Base-by-base conservation (phyloP, 2,888 invertebrate genomes). In the Stenchaetothrips biformis region DNA sequence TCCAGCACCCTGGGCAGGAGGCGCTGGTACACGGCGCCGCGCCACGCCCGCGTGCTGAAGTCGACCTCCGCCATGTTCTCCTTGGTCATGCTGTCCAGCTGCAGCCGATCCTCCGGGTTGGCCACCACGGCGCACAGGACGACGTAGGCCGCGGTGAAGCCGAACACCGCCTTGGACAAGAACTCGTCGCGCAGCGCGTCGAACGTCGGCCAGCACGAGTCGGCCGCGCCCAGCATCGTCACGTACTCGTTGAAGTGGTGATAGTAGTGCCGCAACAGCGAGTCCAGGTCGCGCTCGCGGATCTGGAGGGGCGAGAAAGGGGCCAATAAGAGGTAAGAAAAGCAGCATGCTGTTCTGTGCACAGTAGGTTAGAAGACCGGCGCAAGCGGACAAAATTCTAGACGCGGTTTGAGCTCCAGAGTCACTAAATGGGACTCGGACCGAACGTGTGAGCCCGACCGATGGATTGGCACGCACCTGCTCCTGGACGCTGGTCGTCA, bases 111-210 rank as follows among this genome's bases (percentile, higher is more conserved):
- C 0, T 79, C 81, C 0, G 83, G 82, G 11, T 81, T 80, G 6
- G 83, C 81, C 77, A 84, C 81, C 80, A 84, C 82, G 48, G 83
- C 67, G 16, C 84, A 82, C 21, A 84, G 80, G 16, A 83, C 82
- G 74, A 81, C 81, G 78, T 83, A 81, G 2, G 82, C 81, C 37
- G 82, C 82, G 8, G 83, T 79, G 53, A 84, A 82, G 48, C 84
- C 84, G 79, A 82, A 84, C 78, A 81, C 67, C n/a, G 81, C 77
- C 80, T 83, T 81, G 47, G 81, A 81, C 47, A 83, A 80, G 79
- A 84, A 84, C 67, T 85, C 84, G 27, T 83, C 79, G 21, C 82
- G 81, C 78, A 85, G 79, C 80, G 82, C 82, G 25, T 82, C 82
- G 48, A 84, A 21, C 25, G 83, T 83, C 18, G 48, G 18, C 27